Evolutionary conservation across 2,113 vertebrate genomes (phyloP), one percentile per base, ranked within the genome.

Genomic region (Emberiza fucata): DNA sequence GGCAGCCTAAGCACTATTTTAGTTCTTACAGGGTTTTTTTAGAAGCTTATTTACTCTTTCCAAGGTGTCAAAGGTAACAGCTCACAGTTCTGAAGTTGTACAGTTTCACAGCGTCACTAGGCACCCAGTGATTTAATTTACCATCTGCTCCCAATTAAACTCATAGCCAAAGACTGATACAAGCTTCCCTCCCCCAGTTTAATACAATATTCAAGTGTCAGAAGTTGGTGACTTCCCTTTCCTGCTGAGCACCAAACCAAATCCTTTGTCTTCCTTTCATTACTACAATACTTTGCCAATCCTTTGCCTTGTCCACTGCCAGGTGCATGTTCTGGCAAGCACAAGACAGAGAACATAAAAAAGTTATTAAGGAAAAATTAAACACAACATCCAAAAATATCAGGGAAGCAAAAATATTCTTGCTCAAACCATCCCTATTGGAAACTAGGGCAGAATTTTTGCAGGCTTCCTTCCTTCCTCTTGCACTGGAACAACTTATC

Each of bases 141-240:
- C 94, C 96, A 96, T 92, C 96, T 97, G 95, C 83, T 96, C 64
- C 40, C 88, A 81, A 86, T 94, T 94, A 90, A 93, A 92, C 47
- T 25, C 88, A 70, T 45, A 70, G 60, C 47, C 64, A 83, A 59
- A 61, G 78, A 86, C 75, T 66, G 85, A 93, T 51, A 90, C 14
- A 35, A 78, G 24, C 60, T 28, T 61, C 86, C 79, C 80, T 72
- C 59, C 82, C 88, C 39, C 51, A 50, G 31, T 83, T 93, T 73
- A 93, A 85, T 95, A 76, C 66, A 93, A 75, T 84, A 93, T 84
- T 92, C 86, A 8, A 31, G 35, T 27, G 28, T 91, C 72, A 93
- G 54, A 90, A 78, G 71, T 86, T n/a, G 50, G 79, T 86, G 59
- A 78, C 71, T 94, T 92, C 94, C 81, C 71, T 28, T 77, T 95